Evolutionary conservation across 1,140 invertebrate species (phyloP).

Genomic region (Sycobia sp.): DNA sequence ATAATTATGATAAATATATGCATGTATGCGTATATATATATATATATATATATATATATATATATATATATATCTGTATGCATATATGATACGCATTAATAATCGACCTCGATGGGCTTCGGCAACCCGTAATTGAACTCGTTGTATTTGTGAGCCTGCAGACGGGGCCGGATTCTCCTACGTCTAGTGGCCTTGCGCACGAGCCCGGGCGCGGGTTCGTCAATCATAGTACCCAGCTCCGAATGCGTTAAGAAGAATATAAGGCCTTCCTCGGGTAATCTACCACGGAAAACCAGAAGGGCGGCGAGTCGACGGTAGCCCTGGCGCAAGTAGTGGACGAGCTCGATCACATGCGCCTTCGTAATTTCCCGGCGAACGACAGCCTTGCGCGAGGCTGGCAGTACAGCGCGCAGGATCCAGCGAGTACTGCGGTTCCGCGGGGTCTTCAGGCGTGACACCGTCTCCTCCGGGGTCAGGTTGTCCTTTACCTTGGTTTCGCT

Average conservation of each 20-base stretch:
- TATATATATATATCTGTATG: too few relatives aligned
- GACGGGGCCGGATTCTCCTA: background rate
- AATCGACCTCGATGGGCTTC: constrained; percentile 6
- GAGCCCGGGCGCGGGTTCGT: constrained; percentile 61
- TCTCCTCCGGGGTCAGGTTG: constrained; percentile 36
- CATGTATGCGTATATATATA: too few relatives aligned
- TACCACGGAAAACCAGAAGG: constrained; percentile 66
- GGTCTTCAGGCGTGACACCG: constrained; percentile 56
- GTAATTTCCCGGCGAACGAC: constrained; percentile 71
- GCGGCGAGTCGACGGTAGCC: constrained; percentile 66
- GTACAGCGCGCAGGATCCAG: constrained; percentile 52
- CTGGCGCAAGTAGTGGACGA: constrained; percentile 67
- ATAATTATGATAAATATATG: too few relatives aligned
- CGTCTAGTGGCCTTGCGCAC: constrained; percentile 61
- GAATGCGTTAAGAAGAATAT: constrained; percentile 73
- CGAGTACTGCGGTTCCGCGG: constrained; percentile 54
- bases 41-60: too few relatives aligned
- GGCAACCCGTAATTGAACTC: constrained; percentile 17
- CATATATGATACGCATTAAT: too few relatives aligned
- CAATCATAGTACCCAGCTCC: constrained; percentile 69
- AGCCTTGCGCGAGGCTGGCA: constrained; percentile 66
- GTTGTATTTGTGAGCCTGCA: constrained; percentile 56
- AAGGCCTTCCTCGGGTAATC: constrained; percentile 69
- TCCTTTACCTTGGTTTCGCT: too few relatives aligned
- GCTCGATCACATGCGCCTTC: constrained; percentile 68